phyloP scores from a whole-genome alignment of 2,797 vertebrate species.

The Sebastolobus alascanus region DNA sequence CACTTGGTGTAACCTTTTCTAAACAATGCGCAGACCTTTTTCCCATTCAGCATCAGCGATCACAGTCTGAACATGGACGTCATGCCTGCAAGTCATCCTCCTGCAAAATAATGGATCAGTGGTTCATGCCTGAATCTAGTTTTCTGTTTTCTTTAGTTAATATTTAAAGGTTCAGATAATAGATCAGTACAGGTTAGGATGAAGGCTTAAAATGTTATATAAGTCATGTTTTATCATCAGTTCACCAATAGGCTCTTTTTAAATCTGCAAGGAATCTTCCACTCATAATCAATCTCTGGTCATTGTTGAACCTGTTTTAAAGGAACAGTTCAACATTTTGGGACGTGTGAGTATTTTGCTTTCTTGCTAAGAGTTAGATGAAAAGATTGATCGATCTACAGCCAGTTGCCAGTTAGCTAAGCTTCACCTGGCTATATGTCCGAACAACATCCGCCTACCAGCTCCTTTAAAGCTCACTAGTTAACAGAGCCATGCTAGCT shows the following conservation, averaged over 20 bases:
- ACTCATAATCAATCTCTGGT: neutral
- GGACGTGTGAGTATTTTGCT: neutral
- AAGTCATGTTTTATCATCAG: neutral
- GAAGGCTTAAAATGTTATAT: neutral
- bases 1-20: slow-evolving; percentile 59
- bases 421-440: neutral
- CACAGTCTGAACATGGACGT: slow-evolving; percentile 29
- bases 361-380: neutral
- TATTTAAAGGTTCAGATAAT: neutral
- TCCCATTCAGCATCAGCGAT: slow-evolving; percentile 52
- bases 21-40: slow-evolving; percentile 47
- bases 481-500: neutral
- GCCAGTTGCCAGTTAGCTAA: neutral
- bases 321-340: neutral
- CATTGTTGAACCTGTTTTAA: neutral
- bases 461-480: neutral
- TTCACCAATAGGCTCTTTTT: neutral
- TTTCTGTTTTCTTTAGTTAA: neutral
- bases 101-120: slow-evolving; percentile 42
- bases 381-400: neutral
- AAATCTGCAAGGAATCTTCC: neutral
- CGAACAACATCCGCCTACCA: neutral
- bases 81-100: slow-evolving; percentile 28
- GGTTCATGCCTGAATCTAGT: slow-evolving; percentile 14
- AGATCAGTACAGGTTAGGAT: neutral